Base-by-base conservation (phyloP, 2,113 vertebrate species). In the Onychostoma macrolepis region DNA sequence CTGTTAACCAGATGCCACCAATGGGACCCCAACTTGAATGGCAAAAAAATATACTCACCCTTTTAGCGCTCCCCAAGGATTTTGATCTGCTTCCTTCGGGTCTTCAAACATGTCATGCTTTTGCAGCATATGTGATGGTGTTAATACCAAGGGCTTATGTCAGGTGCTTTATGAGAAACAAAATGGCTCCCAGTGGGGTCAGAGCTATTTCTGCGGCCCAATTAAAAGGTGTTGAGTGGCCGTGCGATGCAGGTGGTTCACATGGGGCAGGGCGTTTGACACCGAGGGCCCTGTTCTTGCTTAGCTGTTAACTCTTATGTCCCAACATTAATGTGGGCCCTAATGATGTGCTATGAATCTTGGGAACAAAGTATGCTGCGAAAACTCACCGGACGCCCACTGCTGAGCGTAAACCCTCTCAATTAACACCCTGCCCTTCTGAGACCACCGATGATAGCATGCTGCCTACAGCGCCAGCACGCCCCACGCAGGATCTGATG, bases 201-300 rank as follows among this genome's bases (percentile, higher is more conserved):
- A 86, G 89, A 91, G 90, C 90, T 92, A 94, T 94, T 93, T 93
- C 85, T 86, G 92, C 88, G 85, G 84, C 85, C 91, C 94, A 92
- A 93, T 94, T 94, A 94, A 92, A 89, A 94, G 88, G 91, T 93
- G 93, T 89, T 79, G 84, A 92, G 89, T 90, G 88, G 86, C 90
- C 87, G 61, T 38, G 84, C 87, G 82, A 92, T 61, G 91, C 87
- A 71, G 75, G 56, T n/a, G 90, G 89, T 89, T 92, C 92, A 91
- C 88, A 83, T 86, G 89, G 81, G 92, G 91, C 84, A 92, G 91
- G 92, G 89, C 87, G 88, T 92, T 92, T 94, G 91, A 93, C 93
- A 90, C 91, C 88, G 91, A 92, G 86, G 85, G 89, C 86, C 85
- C 87, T 87, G 91, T 90, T 87, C 84, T 74, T 85, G 86, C 83